A percentile compares a stretch with the other conserved stretches of the same genome.
Conservation (phyloP, 2,113 vertebrate species). For the Astatoreochromis straeleni region DNA sequence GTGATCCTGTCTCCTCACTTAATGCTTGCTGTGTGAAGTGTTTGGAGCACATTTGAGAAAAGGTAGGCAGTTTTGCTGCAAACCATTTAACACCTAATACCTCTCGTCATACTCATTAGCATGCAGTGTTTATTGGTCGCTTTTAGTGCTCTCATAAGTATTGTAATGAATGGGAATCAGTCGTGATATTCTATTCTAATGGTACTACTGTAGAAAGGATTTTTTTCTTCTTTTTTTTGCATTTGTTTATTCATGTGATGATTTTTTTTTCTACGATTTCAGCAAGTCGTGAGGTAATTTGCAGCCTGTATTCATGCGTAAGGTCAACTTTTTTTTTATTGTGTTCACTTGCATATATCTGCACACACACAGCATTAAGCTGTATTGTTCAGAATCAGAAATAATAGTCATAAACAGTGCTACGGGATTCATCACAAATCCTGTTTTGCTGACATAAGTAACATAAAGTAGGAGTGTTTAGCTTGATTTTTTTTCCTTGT, state of each 20-base stretch:
- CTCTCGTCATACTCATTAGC: slow-evolving; percentile 18
- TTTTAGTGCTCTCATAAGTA: neutral
- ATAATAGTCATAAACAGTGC: neutral
- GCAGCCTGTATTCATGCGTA: neutral
- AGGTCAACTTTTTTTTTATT: neutral
- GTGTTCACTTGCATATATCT: neutral
- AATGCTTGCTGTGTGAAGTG: slow-evolving; percentile 74
- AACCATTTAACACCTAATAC: slow-evolving; percentile 22
- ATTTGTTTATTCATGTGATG: neutral
- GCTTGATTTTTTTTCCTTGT: neutral
- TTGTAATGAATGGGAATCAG: neutral
- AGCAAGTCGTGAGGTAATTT: neutral
- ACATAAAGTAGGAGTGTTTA: neutral
- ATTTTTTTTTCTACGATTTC: neutral
- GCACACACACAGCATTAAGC: neutral
- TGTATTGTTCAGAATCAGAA: neutral
- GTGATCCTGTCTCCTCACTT: slow-evolving; percentile 69
- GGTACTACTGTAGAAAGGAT: neutral
- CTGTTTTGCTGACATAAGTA: neutral
- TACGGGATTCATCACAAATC: neutral
- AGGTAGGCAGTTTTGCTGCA: slow-evolving; percentile 69
- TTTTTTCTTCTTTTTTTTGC: neutral
- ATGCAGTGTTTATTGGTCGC: slow-evolving; percentile 25
- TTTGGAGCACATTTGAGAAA: slow-evolving; percentile 77
- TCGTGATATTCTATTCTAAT: neutral